Evolutionary conservation across 2,888 invertebrate genomes (phyloP), one percentile per base, ranked within the genome.

Genomic region (Hybos culiciformis): DNA sequence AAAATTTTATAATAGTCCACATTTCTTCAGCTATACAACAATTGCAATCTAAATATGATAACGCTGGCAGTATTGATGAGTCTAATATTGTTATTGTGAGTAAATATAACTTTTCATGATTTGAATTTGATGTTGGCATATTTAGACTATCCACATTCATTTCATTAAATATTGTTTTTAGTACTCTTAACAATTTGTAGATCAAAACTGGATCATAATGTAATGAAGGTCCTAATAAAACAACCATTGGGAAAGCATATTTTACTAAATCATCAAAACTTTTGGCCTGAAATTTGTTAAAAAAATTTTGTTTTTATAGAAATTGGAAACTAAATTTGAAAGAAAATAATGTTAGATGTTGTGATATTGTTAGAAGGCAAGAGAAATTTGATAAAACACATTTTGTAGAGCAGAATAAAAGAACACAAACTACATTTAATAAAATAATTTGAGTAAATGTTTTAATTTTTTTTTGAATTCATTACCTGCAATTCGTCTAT

Each of bases 1-100:
- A 90, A 39, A 81, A 69, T 60, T 85, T 85, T 15, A 93, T 67
- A 39, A 97, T 75, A 37, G 80, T 80, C 85, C 97, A 98, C 47
- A 98, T 76, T 66, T 97, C 94, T 64, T 98, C 96, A 4, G 94
- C 86, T 64, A 97, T 80, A 53, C 92, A 90, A 61, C 93, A 94
- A 66, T 97, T 97, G 54, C 86, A 85, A 51, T 92, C 90, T 71
- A 94, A 76, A 53, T 92, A 79, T 0, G 92, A 87, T 18, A 98
- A 70, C 1, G 92, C 78, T 0, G 98, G 97, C 47, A 99, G 67
- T 47, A 99, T 74, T 2, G 86, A 82, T 36, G 86, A 79, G 60
- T 97, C 96, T 44, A 94, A 67, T 37, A 93, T 72, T 5, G 84
- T 85, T 43, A 93, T 67, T 33, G 92, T 80, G 50, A 91, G 88